Percentiles rank a stretch among this genome's conserved stretches.
These are phyloP conservation scores for Gasterosteus aculeatus DNA, from an alignment of 2,113 vertebrate species.

Conservation along the genomic window DNA sequence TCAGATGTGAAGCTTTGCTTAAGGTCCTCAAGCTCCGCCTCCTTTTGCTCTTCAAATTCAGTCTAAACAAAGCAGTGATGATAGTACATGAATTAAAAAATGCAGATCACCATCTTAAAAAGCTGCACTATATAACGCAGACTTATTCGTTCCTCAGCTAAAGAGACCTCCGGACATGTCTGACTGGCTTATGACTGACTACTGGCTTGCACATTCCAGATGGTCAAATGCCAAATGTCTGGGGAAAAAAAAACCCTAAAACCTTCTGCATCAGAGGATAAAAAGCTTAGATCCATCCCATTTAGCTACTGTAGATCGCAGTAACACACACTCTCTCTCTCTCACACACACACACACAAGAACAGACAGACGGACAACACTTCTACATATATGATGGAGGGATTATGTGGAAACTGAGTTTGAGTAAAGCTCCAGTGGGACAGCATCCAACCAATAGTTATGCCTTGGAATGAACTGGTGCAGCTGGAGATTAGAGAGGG, in stretches of 20 bases:
- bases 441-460: constrained; percentile 59
- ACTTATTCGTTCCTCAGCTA: not conserved
- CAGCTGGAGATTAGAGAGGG: constrained; percentile 60
- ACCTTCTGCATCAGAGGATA: constrained; percentile 66
- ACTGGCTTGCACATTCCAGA: constrained; percentile 43
- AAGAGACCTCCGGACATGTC: constrained; percentile 9
- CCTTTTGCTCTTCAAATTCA: constrained; percentile 72
- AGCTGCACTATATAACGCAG: no score
- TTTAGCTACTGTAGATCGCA: constrained; percentile 63
- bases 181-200: constrained; percentile 18
- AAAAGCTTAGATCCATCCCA: constrained; percentile 71
- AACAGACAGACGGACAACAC: constrained; percentile 44
- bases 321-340: constrained; percentile 14
- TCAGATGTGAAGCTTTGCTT: constrained; percentile 64
- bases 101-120: not conserved
- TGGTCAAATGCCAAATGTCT: constrained; percentile 53
- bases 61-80: constrained; percentile 62
- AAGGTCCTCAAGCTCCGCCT: constrained; percentile 69
- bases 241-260: constrained; percentile 54
- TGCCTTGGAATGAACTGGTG: constrained; percentile 52
- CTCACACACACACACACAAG: constrained; percentile 24
- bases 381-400: constrained; percentile 58
- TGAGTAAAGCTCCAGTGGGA: constrained; percentile 71
- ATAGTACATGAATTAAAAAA: constrained; percentile 2
- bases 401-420: constrained; percentile 73